These are phyloP conservation scores for Tolmerus cingulatus DNA, from an alignment of 2,888 invertebrate species.

Conservation along the genomic window DNA sequence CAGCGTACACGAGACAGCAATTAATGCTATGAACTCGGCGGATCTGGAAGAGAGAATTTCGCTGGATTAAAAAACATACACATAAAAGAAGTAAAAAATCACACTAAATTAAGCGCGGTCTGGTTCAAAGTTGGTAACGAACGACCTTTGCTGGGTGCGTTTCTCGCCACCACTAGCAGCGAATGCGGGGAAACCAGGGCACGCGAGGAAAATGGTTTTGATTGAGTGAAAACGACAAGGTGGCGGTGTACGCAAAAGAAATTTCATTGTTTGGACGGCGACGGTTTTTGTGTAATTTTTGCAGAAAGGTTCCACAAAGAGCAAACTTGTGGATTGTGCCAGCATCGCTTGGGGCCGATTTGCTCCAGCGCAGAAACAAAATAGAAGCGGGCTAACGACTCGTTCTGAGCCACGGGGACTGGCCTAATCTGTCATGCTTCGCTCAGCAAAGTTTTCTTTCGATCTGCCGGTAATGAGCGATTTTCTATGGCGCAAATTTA, in stretches of 20 bases:
- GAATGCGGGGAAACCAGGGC: background rate
- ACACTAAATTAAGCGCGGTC: background rate
- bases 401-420: background rate
- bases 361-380: slow-evolving; percentile 11
- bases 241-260: background rate
- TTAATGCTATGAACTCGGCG: slow-evolving; percentile 81
- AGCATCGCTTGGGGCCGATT: background rate
- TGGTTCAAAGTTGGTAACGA: background rate
- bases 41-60: slow-evolving; percentile 69
- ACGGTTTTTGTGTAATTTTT: background rate
- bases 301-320: background rate
- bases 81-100: background rate
- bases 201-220: background rate
- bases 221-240: slow-evolving; percentile 15
- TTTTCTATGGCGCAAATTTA: background rate
- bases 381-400: background rate
- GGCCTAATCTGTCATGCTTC: slow-evolving; percentile 21
- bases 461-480: slow-evolving; percentile 8
- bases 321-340: background rate
- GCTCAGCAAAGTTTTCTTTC: slow-evolving; percentile 10
- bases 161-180: background rate
- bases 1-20: slow-evolving; percentile 83
- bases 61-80: background rate
- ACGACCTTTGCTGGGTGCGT: background rate
- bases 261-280: background rate